Evolutionary conservation across 1,140 invertebrate genomes (phyloP).

Genomic region (Micrasema longulum): DNA sequence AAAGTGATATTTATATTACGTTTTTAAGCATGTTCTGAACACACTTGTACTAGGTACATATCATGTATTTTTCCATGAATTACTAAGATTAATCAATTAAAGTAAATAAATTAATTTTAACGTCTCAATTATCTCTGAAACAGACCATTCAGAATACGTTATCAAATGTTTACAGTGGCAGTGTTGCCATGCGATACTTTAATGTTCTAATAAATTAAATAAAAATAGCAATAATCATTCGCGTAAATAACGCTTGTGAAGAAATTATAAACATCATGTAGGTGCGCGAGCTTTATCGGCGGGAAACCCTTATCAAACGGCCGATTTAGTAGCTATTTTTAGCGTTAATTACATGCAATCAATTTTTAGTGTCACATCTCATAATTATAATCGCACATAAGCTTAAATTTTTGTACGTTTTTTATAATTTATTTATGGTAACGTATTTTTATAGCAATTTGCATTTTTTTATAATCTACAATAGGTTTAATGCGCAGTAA

Average conservation of each 20-base stretch:
- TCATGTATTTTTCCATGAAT: too few species aligned
- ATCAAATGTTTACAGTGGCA: background rate
- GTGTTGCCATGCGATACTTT: conserved; percentile 15
- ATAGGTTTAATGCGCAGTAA: too few species aligned
- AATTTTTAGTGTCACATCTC: background rate
- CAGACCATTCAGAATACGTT: background rate
- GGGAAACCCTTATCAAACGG: conserved; percentile 13
- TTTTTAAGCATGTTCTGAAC: too few species aligned
- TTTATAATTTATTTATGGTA: too few species aligned
- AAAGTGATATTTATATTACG: too few species aligned
- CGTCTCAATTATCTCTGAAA: conserved; percentile 24
- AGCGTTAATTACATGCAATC: background rate
- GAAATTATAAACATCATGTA: conserved; percentile 14
- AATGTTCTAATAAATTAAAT: conserved; percentile 5
- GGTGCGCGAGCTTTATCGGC: conserved; percentile 17
- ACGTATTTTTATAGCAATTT: too few species aligned
- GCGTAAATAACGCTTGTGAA: background rate
- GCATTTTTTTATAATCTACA: too few species aligned
- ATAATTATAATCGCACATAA: too few species aligned
- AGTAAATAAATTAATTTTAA: background rate
- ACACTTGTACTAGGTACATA: too few species aligned
- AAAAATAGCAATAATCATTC: background rate
- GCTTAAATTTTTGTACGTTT: too few species aligned
- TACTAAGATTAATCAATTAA: too few species aligned
- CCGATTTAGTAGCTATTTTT: background rate